A percentile compares a stretch with the other conserved stretches of the same genome.
These are phyloP conservation scores for Poeciliopsis presidionis DNA, from an alignment of 2,797 vertebrate genomes.

Conservation along the genomic window DNA sequence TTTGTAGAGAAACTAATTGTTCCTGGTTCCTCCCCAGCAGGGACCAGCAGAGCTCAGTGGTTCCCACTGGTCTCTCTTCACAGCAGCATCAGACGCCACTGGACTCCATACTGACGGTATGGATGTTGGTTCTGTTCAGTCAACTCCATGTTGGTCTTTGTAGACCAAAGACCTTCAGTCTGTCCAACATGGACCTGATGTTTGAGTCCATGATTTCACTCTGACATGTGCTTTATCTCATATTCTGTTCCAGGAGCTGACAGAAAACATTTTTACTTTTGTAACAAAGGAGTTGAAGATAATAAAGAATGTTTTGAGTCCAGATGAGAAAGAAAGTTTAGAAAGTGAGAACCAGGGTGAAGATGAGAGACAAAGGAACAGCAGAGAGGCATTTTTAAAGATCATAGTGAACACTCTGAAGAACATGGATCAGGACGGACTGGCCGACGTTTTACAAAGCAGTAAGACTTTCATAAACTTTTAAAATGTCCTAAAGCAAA, in stretches of 20 bases:
- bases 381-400: constrained; percentile 7
- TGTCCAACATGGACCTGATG: constrained; percentile 1
- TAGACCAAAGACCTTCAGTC: too few relatives aligned
- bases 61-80: neutral
- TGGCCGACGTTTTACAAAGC: constrained; percentile 10
- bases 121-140: neutral
- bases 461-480: constrained; percentile 5
- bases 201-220: neutral
- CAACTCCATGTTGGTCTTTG: neutral
- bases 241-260: neutral
- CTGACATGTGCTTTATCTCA: neutral
- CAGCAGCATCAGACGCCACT: neutral
- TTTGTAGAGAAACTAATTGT: neutral
- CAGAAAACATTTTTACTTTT: constrained; percentile 1
- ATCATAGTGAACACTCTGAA: constrained; percentile 12
- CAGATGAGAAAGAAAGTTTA: neutral
- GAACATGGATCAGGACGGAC: neutral
- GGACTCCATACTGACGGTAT: neutral
- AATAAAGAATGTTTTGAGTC: neutral
- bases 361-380: neutral
- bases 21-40: neutral
- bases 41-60: neutral
- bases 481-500: neutral
- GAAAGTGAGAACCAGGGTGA: neutral
- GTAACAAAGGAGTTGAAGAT: constrained; percentile 5